Conservation (phyloP, 2,797 vertebrate species). For the Phataginus tricuspis region DNA sequence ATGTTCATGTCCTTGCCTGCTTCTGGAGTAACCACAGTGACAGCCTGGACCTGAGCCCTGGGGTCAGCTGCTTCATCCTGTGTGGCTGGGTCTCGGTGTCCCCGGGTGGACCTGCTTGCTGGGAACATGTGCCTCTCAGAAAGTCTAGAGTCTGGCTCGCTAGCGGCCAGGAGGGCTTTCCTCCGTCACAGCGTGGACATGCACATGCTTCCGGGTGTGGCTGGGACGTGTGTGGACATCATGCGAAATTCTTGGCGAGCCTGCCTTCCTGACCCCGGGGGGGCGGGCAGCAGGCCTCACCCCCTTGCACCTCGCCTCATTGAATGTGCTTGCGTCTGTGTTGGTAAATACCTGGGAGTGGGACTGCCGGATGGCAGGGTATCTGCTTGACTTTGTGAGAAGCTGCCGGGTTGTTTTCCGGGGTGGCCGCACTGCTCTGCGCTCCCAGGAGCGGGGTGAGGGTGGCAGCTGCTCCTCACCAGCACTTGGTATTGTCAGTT, state of each 20-base stretch:
- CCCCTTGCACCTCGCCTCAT: no score
- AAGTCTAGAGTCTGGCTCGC: not conserved
- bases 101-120: not conserved
- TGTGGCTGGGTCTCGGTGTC: not conserved
- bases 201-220: no score
- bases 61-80: not conserved
- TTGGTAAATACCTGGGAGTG: not conserved
- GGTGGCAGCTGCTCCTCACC: no score
- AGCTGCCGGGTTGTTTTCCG: not conserved
- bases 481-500: no score
- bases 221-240: not conserved
- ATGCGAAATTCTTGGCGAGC: not conserved
- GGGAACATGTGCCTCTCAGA: no score
- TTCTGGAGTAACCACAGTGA: fast-evolving
- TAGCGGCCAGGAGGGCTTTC: fast-evolving
- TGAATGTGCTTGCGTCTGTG: not conserved
- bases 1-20: not conserved
- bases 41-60: not conserved
- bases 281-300: no score
- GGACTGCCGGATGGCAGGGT: not conserved
- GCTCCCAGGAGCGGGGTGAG: fast-evolving
- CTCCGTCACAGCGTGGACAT: not conserved
- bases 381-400: not conserved
- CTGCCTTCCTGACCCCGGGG: no score
- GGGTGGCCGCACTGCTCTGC: not conserved